Base-by-base conservation (phyloP, 2,888 invertebrate species). In the Protonemura montana region DNA sequence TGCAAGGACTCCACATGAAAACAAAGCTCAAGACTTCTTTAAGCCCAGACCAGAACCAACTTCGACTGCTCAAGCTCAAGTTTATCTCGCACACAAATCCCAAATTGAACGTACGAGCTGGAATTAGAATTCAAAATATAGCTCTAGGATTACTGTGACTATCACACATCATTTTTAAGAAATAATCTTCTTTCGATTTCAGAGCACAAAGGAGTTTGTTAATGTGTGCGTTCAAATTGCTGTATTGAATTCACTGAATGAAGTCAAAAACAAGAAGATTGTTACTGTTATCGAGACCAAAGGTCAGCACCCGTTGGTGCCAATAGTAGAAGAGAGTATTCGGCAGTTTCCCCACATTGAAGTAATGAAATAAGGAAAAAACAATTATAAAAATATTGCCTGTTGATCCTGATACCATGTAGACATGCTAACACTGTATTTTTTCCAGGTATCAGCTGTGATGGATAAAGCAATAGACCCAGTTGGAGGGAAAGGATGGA, bases 191-290 rank as follows among this genome's bases (percentile, higher is more conserved):
- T 81, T n/a, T 82, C 30, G 6, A 29, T 82, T 83, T 25, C 76
- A 59, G 84, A 84, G 84, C 29, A n/a, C 76, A 3, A 59, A 84
- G 76, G 84, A 84, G 0, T 84, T 84, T 27, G 59, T 84, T 27
- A 76, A 76, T 59, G n/a, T 84, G 26, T 26, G 76, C 21, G 59
- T 84, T 0, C 76, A 76, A 25, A 27, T 84, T 26, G 84, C 84
- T 26, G 84, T 84, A 16, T 42, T 42, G 29, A 84, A 59, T 28
- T 84, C 84, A 5, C 42, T 10, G 29, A 2, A 6, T n/a, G 29
- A 59, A n/a, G 28, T 59, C 84, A 26, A 29, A 27, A 28, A 59
- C 59, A 76, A 84, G 5, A 26, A 16, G 16, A 76, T 10, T 76
- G 59, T 84, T 10, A 84, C 76, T 21, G 76, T 84, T 26, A 27